phyloP scores from a whole-genome alignment of 2,113 vertebrate species.

The Cyphomyrus plagiostoma region DNA sequence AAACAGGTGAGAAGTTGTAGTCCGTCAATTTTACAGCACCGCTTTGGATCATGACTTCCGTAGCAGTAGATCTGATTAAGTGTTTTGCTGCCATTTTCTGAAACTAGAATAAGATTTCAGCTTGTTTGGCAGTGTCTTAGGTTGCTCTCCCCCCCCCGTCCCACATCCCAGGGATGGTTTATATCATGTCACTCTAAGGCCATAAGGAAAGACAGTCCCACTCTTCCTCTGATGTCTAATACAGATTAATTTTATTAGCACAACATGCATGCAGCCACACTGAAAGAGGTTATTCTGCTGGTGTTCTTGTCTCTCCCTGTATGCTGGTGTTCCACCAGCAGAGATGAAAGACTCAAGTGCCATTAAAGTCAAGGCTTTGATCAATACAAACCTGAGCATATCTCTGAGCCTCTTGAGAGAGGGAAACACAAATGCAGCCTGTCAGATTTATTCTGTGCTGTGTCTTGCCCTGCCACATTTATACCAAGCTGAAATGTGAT shows the following conservation, averaged over 20 bases:
- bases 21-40: not conserved
- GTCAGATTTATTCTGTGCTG: conserved; percentile 58
- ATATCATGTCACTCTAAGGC: not conserved
- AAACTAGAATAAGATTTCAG: not conserved
- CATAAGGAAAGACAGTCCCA: not conserved
- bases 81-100: not conserved
- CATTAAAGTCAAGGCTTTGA: conserved; percentile 51
- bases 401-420: not conserved
- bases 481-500: conserved; percentile 51
- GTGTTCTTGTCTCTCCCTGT: conserved; percentile 4
- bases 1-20: not conserved
- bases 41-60: not conserved
- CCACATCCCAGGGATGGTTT: not conserved
- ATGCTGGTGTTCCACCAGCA: conserved; percentile 21
- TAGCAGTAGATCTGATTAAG: not conserved
- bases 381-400: conserved; percentile 44
- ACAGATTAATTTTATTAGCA: not conserved
- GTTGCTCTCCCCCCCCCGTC: not conserved
- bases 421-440: conserved; percentile 37
- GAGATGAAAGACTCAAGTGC: conserved; percentile 30
- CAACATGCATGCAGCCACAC: not conserved
- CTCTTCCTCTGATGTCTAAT: not conserved
- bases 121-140: not conserved
- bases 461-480: conserved; percentile 23
- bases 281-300: not conserved